phyloP scores from a whole-genome alignment of 2,888 invertebrate species.

The Conus canariensis region DNA sequence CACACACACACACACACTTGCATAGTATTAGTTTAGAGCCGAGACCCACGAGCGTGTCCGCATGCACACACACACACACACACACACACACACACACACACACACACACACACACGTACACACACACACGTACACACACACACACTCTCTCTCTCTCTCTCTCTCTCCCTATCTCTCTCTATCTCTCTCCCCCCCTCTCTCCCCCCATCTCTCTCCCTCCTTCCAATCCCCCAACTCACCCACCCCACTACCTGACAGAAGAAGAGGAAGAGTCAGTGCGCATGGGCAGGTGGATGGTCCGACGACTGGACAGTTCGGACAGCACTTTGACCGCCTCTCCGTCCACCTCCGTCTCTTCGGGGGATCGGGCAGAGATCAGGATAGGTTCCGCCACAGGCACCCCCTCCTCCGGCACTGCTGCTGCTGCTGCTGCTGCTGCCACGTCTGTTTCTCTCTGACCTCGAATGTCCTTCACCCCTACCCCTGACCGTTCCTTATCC shows the following conservation, averaged over 20 bases:
- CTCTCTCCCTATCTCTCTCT: too few relatives aligned
- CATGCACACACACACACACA: conserved; percentile 6
- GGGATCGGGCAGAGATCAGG: background rate
- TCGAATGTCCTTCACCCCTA: background rate
- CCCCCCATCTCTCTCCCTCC: too few relatives aligned
- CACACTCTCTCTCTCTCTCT: background rate
- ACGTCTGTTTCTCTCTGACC: background rate
- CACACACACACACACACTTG: background rate
- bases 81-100: background rate
- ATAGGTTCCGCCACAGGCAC: background rate
- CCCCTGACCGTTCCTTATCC: background rate
- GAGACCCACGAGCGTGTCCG: background rate
- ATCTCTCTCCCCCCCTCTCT: too few relatives aligned
- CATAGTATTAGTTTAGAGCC: too few relatives aligned
- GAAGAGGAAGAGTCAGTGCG: conserved; percentile 1
- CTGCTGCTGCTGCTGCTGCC: background rate
- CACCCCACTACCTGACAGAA: conserved; percentile 1
- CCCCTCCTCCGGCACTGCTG: background rate
- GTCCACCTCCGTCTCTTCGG: background rate
- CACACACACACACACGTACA: background rate
- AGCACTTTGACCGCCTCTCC: background rate
- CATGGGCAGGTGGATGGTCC: background rate
- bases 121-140: background rate
- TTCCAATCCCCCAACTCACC: background rate
- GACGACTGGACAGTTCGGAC: background rate